Evolutionary conservation across 2,888 invertebrate species (phyloP).

Genomic region (Anodontia alba): DNA sequence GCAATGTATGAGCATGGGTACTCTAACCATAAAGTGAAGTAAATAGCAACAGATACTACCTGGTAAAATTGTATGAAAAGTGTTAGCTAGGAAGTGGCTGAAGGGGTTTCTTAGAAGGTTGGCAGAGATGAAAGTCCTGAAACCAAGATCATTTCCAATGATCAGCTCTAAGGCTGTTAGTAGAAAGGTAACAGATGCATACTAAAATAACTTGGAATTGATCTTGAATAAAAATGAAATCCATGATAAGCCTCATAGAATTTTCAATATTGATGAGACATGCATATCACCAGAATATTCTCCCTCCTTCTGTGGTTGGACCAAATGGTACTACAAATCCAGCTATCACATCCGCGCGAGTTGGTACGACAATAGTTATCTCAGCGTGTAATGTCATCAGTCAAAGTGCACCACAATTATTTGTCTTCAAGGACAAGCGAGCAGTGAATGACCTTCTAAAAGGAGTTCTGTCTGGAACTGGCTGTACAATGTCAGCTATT

Average conservation of each 20-base stretch:
- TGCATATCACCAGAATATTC: neutral
- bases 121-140: neutral
- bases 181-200: neutral
- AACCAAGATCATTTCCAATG: neutral
- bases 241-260: neutral
- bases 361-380: neutral
- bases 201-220: neutral
- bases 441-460: neutral
- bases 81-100: neutral
- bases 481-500: neutral
- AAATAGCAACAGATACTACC: constrained; percentile 1
- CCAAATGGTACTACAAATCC: neutral
- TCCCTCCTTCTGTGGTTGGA: neutral
- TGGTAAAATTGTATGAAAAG: neutral
- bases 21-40: neutral
- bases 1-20: neutral
- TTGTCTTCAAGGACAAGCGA: neutral
- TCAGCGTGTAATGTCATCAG: neutral
- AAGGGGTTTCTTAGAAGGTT: neutral
- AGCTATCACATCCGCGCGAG: neutral
- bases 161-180: neutral
- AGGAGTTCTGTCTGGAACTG: neutral
- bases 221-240: neutral
- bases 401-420: neutral
- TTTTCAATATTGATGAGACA: neutral